Conservation (phyloP, 2,888 invertebrate genomes). For the Actias luna region DNA sequence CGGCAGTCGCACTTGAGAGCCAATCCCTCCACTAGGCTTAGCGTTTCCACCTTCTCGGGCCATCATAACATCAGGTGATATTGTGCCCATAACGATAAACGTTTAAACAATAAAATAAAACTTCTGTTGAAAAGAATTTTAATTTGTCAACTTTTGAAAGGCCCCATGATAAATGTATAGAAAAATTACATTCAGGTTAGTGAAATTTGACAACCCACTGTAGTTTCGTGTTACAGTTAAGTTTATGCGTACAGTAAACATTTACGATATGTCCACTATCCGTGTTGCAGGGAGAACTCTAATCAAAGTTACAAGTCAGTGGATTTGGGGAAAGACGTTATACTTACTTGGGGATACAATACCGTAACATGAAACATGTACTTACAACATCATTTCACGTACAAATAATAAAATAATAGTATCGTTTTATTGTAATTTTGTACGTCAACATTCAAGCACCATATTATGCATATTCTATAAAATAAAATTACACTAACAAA, state of each 20-base stretch:
- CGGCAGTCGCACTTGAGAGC: too few species aligned
- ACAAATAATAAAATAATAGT: slow-evolving; percentile 1
- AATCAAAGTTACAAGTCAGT: slow-evolving; percentile 58
- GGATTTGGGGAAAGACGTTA: slow-evolving; percentile 46
- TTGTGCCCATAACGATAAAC: too few species aligned
- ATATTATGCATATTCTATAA: background rate
- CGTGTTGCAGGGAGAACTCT: slow-evolving; percentile 36
- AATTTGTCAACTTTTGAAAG: too few species aligned
- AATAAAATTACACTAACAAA: background rate
- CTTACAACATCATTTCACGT: background rate
- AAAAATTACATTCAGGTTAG: background rate
- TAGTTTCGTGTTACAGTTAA: slow-evolving; percentile 26
- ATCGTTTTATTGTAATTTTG: background rate
- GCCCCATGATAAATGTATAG: background rate
- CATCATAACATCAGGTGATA: too few species aligned
- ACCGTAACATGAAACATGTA: slow-evolving; percentile 5
- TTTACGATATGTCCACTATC: slow-evolving; percentile 41
- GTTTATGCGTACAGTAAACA: slow-evolving; percentile 45
- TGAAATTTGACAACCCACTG: background rate
- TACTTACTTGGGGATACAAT: slow-evolving; percentile 28
- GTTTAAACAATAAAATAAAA: too few species aligned
- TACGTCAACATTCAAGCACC: background rate
- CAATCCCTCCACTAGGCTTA: too few species aligned
- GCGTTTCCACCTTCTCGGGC: too few species aligned
- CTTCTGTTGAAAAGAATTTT: too few species aligned